Conservation (phyloP, 35 echinoderm and acorn worm genomes). For the Chiridota heheva region DNA sequence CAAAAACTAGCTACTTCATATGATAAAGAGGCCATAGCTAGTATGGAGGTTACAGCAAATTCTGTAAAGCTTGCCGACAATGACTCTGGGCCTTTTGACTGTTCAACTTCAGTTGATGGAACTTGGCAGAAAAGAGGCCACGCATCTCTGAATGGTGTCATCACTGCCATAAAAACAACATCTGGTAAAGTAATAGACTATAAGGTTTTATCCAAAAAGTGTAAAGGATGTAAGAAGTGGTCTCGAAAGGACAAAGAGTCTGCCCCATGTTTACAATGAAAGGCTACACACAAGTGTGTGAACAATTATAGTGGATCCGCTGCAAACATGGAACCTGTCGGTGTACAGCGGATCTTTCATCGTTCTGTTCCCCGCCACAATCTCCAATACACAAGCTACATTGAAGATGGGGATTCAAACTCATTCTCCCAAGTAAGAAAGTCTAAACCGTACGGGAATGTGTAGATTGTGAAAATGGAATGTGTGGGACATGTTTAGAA, state of each 20-base stretch:
- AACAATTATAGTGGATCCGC: conserved; percentile 1
- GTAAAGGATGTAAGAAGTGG: conserved; percentile 24
- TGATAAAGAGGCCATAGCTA: not conserved
- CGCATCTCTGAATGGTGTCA: conserved; percentile 23
- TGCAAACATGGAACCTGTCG: conserved; percentile 14
- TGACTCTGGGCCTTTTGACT: not conserved
- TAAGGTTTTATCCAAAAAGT: not conserved
- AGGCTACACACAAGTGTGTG: not conserved
- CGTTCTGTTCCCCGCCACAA: not conserved
- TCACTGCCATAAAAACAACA: not conserved
- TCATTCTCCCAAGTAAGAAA: not conserved
- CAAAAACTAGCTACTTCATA: not conserved
- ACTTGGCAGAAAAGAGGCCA: conserved; percentile 22
- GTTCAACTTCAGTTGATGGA: conserved; percentile 13
- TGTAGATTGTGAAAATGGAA: not conserved
- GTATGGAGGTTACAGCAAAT: not conserved
- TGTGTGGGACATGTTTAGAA: conserved; percentile 41
- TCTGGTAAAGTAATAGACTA: conserved; percentile 18
- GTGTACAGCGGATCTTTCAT: not conserved
- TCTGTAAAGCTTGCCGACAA: not conserved
- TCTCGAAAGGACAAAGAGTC: conserved; percentile 1
- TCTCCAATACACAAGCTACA: conserved; percentile 17
- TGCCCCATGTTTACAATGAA: not conserved
- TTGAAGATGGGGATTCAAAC: conserved; percentile 26
- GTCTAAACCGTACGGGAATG: not conserved